A percentile compares a stretch with the other conserved stretches of the same genome.
Evolutionary conservation across 23 tunicate genomes (phyloP).

Genomic region (Trididemnum nubilum): DNA sequence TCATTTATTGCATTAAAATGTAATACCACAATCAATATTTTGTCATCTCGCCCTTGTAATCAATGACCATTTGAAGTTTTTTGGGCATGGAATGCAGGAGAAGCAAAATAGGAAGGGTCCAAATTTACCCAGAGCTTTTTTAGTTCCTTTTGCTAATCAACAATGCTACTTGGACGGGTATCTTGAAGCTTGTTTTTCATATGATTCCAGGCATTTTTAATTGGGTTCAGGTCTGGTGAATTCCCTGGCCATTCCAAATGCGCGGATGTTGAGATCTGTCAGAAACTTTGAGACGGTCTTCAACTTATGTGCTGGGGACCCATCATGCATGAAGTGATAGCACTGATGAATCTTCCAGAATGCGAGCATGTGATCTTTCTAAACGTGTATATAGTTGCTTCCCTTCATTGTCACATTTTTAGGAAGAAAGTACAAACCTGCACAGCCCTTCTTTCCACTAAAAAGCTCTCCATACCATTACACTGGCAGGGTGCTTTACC

Average conservation of each 20-base stretch:
- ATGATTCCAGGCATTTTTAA: background rate
- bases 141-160: no score
- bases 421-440: slow-evolving; percentile 21
- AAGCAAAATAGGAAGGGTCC: no score
- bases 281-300: no score
- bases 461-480: slow-evolving; percentile 25
- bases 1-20: no score
- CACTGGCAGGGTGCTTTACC: slow-evolving; percentile 33
- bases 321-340: slow-evolving; percentile 7
- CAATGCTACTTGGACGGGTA: background rate
- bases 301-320: background rate
- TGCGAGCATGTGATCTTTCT: slow-evolving; percentile 9
- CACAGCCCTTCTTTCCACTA: slow-evolving; percentile 21
- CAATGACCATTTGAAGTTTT: no score
- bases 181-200: background rate
- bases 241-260: background rate
- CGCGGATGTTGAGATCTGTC: background rate
- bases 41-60: no score
- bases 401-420: slow-evolving; percentile 3
- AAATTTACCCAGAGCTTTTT: no score
- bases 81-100: no score
- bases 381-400: slow-evolving; percentile 24
- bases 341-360: slow-evolving; percentile 25
- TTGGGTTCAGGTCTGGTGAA: background rate
- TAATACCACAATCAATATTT: no score